Conservation (phyloP, 1,140 invertebrate species). For the Dendroctonus valens region DNA sequence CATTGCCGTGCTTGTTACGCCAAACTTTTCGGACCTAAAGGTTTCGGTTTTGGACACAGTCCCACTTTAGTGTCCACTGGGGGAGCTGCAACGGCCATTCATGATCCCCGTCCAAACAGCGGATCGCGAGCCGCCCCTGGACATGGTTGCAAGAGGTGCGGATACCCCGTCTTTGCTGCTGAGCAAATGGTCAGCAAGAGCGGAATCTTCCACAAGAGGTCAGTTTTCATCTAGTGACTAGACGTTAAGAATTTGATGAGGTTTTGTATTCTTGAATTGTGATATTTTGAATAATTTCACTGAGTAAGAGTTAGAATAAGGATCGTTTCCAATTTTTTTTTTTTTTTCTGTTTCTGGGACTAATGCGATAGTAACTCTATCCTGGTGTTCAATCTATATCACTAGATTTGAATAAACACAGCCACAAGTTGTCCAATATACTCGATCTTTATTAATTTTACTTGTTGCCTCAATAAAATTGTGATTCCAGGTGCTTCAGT, state of each 20-base stretch:
- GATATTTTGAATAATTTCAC: too few relatives aligned
- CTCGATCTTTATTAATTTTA: too few relatives aligned
- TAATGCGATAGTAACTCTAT: too few relatives aligned
- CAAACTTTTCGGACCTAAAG: conserved; percentile 87
- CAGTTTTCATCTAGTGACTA: not conserved
- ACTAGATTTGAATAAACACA: too few relatives aligned
- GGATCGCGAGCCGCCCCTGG: conserved; percentile 62
- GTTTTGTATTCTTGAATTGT: too few relatives aligned
- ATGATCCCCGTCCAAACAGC: conserved; percentile 57
- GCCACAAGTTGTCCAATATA: too few relatives aligned
- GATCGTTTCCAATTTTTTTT: too few relatives aligned
- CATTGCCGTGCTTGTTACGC: conserved; percentile 87
- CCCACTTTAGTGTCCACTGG: conserved; percentile 79
- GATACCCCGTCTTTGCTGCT: conserved; percentile 86
- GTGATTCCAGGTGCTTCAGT: conserved; percentile 71
- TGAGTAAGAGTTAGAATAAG: too few relatives aligned
- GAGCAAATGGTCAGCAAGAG: conserved; percentile 94
- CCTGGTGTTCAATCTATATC: too few relatives aligned
- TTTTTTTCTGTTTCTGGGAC: too few relatives aligned
- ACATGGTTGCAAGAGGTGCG: conserved; percentile 79
- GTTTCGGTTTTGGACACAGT: conserved; percentile 83
- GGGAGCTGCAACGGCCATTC: conserved; percentile 66
- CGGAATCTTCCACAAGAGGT: conserved; percentile 87
- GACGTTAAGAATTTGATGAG: too few relatives aligned
- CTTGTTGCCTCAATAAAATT: too few relatives aligned